Evolutionary conservation across 2,888 invertebrate genomes (phyloP).

Genomic region (Neria commutata): DNA sequence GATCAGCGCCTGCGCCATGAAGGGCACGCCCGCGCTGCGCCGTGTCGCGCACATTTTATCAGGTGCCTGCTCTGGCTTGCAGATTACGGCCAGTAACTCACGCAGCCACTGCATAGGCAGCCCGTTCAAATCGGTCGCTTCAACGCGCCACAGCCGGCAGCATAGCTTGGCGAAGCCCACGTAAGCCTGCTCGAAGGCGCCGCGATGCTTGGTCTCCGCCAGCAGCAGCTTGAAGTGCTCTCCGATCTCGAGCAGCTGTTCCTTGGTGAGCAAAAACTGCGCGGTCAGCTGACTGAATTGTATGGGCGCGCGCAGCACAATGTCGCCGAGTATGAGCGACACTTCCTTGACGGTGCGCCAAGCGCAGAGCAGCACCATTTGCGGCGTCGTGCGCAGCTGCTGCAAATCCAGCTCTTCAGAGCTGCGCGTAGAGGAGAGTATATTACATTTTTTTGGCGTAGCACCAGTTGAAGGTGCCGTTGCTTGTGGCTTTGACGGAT

Average conservation of each 20-base stretch:
- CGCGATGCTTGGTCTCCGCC: slow-evolving; percentile 85
- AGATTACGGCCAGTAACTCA: slow-evolving; percentile 66
- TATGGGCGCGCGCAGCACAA: slow-evolving; percentile 66
- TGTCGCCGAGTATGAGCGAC: slow-evolving; percentile 72
- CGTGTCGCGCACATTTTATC: slow-evolving; percentile 78
- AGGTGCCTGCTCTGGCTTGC: slow-evolving; percentile 57
- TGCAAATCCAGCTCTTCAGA: slow-evolving; percentile 46
- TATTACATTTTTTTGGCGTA: not conserved
- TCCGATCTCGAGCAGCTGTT: slow-evolving; percentile 68
- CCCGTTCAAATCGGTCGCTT: slow-evolving; percentile 62
- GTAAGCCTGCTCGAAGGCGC: slow-evolving; percentile 96
- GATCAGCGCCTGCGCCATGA: slow-evolving; percentile 81
- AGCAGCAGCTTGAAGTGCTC: slow-evolving; percentile 72
- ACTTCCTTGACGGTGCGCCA: slow-evolving; percentile 95
- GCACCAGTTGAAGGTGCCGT: not conserved
- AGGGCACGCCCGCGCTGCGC: slow-evolving; percentile 93
- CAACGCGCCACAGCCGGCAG: slow-evolving; percentile 65
- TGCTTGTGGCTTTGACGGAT: not conserved
- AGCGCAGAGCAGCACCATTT: slow-evolving; percentile 88
- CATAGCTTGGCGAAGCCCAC: slow-evolving; percentile 84
- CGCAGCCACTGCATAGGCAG: slow-evolving; percentile 72
- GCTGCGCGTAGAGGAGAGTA: not conserved
- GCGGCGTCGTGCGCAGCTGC: slow-evolving; percentile 68
- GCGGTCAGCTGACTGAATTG: slow-evolving; percentile 22
- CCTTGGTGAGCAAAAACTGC: slow-evolving; percentile 44